phyloP scores from a whole-genome alignment of 1,140 invertebrate species.

The Neodiprion lecontei region DNA sequence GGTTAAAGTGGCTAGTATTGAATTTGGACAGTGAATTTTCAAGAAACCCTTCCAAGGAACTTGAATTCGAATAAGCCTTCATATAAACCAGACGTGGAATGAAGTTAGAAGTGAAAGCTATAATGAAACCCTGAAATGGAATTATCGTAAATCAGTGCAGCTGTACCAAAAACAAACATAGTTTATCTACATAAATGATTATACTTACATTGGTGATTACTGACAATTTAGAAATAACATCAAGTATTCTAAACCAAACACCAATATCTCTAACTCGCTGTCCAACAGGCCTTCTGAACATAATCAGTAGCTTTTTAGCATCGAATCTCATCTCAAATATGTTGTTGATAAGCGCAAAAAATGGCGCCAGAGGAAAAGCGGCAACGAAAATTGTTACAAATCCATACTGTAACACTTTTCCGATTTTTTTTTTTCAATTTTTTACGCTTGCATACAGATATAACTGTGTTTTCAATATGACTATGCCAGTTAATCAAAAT shows the following conservation, averaged over 20 bases:
- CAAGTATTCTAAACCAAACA: constrained; percentile 91
- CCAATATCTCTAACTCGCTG: constrained; percentile 87
- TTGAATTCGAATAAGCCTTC: constrained; percentile 65
- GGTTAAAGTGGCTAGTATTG: constrained; percentile 74
- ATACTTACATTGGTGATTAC: constrained; percentile 90
- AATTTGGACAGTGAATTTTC: constrained; percentile 86
- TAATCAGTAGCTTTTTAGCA: constrained; percentile 84
- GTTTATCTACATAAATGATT: constrained; percentile 3
- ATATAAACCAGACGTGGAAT: constrained; percentile 91
- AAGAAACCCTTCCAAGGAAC: constrained; percentile 78
- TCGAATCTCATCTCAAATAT: constrained; percentile 89
- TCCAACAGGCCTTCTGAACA: constrained; percentile 84
- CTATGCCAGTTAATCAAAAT: neutral
- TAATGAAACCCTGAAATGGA: constrained; percentile 88
- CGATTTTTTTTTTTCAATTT: too few species aligned
- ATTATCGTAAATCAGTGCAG: constrained; percentile 2
- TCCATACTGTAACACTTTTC: constrained; percentile 84
- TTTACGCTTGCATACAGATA: constrained; percentile 28
- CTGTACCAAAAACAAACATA: constrained; percentile 1
- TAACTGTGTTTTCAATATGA: constrained; percentile 8
- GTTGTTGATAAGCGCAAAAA: constrained; percentile 89
- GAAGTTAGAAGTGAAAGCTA: constrained; percentile 98
- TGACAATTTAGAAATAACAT: constrained; percentile 87
- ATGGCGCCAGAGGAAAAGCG: constrained; percentile 87
- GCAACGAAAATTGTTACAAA: constrained; percentile 92